A percentile compares a stretch with the other conserved stretches of the same genome.
Evolutionary conservation across 2,797 vertebrate species (phyloP).

Genomic region (Lophius americanus): DNA sequence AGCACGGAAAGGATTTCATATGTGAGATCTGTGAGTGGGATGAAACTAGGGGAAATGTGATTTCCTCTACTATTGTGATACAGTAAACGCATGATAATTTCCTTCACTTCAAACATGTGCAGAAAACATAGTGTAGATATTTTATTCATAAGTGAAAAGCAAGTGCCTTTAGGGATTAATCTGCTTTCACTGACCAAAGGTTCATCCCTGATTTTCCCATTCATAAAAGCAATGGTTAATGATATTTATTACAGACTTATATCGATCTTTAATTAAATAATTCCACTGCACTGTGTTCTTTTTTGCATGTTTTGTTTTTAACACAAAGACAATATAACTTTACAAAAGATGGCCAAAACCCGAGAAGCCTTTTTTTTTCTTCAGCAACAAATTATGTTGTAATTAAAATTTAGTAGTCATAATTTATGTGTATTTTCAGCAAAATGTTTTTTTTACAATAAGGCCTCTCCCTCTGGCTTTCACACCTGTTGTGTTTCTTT

Average conservation of each 20-base stretch:
- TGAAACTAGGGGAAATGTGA: background rate
- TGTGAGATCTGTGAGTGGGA: background rate
- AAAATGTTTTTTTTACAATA: background rate
- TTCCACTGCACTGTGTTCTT: background rate
- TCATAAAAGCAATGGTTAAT: too few relatives aligned
- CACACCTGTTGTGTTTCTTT: background rate
- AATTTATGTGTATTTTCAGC: background rate
- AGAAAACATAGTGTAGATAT: background rate
- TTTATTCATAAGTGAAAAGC: background rate
- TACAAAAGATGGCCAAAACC: background rate
- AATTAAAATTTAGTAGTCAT: background rate
- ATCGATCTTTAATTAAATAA: too few relatives aligned
- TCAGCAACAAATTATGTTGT: background rate
- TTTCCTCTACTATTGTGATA: background rate
- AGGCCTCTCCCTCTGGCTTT: background rate
- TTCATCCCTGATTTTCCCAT: background rate
- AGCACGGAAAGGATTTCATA: background rate
- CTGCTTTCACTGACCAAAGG: background rate
- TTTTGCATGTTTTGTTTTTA: too few relatives aligned
- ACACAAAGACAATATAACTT: too few relatives aligned
- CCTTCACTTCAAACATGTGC: background rate
- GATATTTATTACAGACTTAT: too few relatives aligned
- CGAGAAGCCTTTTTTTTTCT: background rate
- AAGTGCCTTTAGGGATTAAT: background rate
- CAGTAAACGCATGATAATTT: constrained; percentile 1